phyloP scores from a whole-genome alignment of 2,797 vertebrate genomes.

The Phataginus tricuspis region DNA sequence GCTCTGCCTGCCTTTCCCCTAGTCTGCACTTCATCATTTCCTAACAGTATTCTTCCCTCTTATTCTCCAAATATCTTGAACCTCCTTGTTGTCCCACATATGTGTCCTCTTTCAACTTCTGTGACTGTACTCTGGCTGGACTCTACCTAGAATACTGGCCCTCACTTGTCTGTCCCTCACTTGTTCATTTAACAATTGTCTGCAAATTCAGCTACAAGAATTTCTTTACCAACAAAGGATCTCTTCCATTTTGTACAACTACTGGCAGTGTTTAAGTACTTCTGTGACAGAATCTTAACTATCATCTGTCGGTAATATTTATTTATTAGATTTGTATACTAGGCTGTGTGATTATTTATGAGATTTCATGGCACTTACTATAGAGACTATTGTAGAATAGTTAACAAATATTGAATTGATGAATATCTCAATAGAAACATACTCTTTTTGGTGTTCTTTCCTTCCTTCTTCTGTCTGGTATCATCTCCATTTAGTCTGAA shows the following conservation, averaged over 20 bases:
- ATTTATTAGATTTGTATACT: not conserved
- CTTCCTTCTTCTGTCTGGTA: not conserved
- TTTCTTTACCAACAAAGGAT: not conserved
- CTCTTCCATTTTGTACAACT: not conserved
- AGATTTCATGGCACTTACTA: not conserved
- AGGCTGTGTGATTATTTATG: not conserved
- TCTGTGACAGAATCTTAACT: not conserved
- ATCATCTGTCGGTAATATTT: not conserved
- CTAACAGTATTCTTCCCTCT: not conserved
- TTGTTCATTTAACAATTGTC: not conserved
- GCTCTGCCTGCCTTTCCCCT: not conserved
- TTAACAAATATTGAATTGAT: not conserved
- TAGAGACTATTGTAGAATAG: not conserved
- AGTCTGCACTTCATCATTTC: not conserved
- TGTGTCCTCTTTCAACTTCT: not conserved
- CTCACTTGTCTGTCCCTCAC: not conserved
- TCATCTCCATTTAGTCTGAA: not conserved
- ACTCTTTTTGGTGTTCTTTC: not conserved
- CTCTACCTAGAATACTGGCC: not conserved
- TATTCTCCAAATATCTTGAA: not conserved
- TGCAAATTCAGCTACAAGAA: not conserved
- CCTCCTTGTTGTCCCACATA: too few relatives aligned
- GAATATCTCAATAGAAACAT: too few relatives aligned
- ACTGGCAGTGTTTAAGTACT: not conserved
- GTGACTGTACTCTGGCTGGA: not conserved